Percentiles rank a stretch among this genome's conserved stretches.
phyloP scores from a whole-genome alignment of 2,797 vertebrate species.

The Betta splendens region DNA sequence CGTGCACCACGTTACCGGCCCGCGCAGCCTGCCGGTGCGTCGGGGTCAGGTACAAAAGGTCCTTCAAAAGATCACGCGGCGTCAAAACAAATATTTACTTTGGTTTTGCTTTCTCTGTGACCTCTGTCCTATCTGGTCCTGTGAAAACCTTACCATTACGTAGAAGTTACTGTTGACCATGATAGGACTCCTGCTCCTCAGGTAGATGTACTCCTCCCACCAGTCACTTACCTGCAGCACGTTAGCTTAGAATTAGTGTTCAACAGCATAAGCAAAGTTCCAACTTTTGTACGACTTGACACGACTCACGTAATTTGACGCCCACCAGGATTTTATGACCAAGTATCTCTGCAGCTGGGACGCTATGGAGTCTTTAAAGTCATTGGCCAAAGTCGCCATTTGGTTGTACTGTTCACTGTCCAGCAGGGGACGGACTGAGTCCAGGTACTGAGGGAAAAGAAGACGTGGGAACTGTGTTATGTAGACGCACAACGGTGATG shows the following conservation, averaged over 20 bases:
- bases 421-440: slow-evolving; percentile 89
- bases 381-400: slow-evolving; percentile 86
- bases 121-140: not conserved
- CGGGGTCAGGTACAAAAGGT: slow-evolving; percentile 87
- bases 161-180: slow-evolving; percentile 99
- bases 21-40: slow-evolving; percentile 88
- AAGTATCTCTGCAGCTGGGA: slow-evolving; percentile 91
- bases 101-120: not conserved
- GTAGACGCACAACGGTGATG: no score
- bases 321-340: slow-evolving; percentile 93
- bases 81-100: not conserved
- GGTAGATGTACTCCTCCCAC: slow-evolving; percentile 97
- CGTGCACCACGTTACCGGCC: slow-evolving; percentile 87
- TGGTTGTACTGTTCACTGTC: slow-evolving; percentile 79
- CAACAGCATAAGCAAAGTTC: not conserved
- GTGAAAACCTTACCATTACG: slow-evolving; percentile 81
- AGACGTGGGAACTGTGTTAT: no score
- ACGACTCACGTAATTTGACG: slow-evolving; percentile 91
- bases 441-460: slow-evolving; percentile 87
- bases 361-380: slow-evolving; percentile 86
- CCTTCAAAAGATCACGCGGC: slow-evolving; percentile 73
- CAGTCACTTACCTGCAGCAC: slow-evolving; percentile 92
- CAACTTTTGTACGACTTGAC: not conserved
- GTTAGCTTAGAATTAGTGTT: not conserved
- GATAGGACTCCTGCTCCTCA: slow-evolving; percentile 87